Evolutionary conservation across 2,888 invertebrate species (phyloP).

Genomic region (Nebria salina): DNA sequence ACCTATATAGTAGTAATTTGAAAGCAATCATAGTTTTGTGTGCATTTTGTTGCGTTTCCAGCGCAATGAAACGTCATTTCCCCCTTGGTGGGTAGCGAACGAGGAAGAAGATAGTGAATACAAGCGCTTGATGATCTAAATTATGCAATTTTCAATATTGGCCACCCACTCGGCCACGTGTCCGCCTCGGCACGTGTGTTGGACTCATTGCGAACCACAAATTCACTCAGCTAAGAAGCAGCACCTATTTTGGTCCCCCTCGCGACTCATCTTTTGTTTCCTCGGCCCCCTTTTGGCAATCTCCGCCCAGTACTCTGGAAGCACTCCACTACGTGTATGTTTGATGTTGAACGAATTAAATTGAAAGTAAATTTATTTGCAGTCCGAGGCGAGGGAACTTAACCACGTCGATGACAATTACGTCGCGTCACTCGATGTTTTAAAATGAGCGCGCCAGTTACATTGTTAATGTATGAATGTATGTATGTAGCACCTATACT

Average conservation of each 20-base stretch:
- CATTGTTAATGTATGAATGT: background rate
- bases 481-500: too few species aligned
- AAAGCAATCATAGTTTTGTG: constrained; percentile 4
- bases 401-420: constrained; percentile 40
- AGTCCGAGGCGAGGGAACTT: constrained; percentile 31
- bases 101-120: constrained; percentile 30
- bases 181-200: constrained; percentile 64
- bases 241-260: background rate
- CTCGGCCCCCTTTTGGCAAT: constrained; percentile 6
- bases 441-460: constrained; percentile 27
- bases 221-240: constrained; percentile 56
- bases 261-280: background rate
- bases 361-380: constrained; percentile 47
- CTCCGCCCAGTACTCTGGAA: constrained; percentile 7
- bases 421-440: constrained; percentile 43
- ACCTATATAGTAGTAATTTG: too few species aligned
- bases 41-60: background rate
- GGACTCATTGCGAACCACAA: constrained; percentile 64
- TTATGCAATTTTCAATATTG: constrained; percentile 67
- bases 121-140: constrained; percentile 57
- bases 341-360: constrained; percentile 46
- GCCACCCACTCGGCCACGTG: constrained; percentile 65
- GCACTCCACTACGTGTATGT: constrained; percentile 37
- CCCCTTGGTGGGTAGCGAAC: constrained; percentile 47
- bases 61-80: constrained; percentile 61